A percentile compares a stretch with the other conserved stretches of the same genome.
Evolutionary conservation across 2,797 vertebrate species (phyloP).

Genomic region (Ptychobarbus kaznakovi): DNA sequence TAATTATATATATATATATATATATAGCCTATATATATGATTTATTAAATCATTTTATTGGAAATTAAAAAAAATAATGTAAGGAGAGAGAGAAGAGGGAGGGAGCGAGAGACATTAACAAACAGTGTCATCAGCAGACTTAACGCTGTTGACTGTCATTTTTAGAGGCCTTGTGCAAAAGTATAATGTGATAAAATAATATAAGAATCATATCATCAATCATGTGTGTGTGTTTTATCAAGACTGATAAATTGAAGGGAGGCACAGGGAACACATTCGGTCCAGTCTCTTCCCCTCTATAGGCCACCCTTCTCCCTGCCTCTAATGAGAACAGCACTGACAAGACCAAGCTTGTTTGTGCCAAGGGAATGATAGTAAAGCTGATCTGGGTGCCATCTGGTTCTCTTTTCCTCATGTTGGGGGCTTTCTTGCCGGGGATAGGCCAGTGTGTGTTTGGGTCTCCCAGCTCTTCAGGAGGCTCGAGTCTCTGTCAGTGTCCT

Average conservation of each 20-base stretch:
- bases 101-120: neutral
- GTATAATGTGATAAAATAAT: neutral
- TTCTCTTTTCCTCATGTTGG: conserved; percentile 64
- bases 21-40: neutral
- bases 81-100: neutral
- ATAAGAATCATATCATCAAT: neutral
- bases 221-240: neutral
- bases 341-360: conserved; percentile 74
- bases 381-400: conserved; percentile 70
- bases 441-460: conserved; percentile 64
- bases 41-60: neutral
- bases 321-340: conserved; percentile 65
- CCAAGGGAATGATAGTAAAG: conserved; percentile 69
- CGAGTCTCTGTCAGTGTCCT: conserved; percentile 58
- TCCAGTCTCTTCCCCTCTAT: conserved; percentile 55
- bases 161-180: neutral
- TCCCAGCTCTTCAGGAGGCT: conserved; percentile 59
- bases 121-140: neutral
- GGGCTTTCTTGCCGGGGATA: conserved; percentile 60
- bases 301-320: conserved; percentile 57
- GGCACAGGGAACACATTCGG: conserved; percentile 38
- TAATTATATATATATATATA: neutral
- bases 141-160: neutral
- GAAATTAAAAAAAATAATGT: neutral
- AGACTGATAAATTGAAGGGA: neutral